Percentiles rank a stretch among this genome's conserved stretches.
Conservation (phyloP, 2,888 invertebrate species). For the Cheilosia impressa region DNA sequence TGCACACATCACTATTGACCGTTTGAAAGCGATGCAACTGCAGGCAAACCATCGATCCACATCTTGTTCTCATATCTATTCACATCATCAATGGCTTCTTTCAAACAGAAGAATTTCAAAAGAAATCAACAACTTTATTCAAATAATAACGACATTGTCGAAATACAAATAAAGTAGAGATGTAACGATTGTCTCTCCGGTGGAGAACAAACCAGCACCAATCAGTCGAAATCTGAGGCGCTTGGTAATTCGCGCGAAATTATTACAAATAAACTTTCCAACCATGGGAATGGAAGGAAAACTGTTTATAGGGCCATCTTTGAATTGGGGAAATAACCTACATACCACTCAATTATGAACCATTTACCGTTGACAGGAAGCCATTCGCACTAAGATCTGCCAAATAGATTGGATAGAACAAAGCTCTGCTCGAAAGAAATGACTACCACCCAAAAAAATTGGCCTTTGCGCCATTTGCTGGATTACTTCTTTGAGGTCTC, state of each 20-base stretch:
- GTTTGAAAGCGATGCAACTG: not conserved
- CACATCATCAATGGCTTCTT: not conserved
- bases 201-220: not conserved
- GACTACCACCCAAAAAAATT: constrained; percentile 17
- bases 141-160: not conserved
- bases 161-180: constrained; percentile 24
- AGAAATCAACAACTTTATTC: constrained; percentile 9
- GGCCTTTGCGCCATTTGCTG: constrained; percentile 1
- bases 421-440: not conserved
- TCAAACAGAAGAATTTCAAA: not conserved
- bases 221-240: constrained; percentile 32
- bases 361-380: not conserved
- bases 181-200: constrained; percentile 7
- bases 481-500: constrained; percentile 30
- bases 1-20: not conserved
- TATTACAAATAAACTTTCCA: constrained; percentile 11
- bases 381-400: constrained; percentile 6
- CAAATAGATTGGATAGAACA: constrained; percentile 4
- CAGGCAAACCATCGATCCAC: not conserved
- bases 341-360: not conserved
- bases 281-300: not conserved
- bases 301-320: not conserved
- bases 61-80: not conserved
- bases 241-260: constrained; percentile 25
- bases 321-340: constrained; percentile 19